Evolutionary conservation across 2,888 invertebrate species (phyloP), one percentile per base, ranked within the genome.

Genomic region (Cephalotes varians): DNA sequence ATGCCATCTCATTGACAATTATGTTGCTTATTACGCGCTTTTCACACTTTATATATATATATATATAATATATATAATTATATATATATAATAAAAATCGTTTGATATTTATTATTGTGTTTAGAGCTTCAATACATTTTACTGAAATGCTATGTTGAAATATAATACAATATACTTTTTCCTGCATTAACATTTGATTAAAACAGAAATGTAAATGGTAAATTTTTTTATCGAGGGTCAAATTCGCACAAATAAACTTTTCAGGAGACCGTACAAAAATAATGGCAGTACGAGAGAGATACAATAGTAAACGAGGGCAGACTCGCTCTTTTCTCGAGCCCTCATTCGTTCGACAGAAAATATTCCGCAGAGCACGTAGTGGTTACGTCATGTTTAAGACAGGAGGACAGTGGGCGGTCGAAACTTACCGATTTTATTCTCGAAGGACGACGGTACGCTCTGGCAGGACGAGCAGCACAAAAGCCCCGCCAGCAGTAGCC

Each of bases 381-480:
- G 34, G 71, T 76, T 31, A 54, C 54, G 31, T 77, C 51, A 54
- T 31, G 49, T 67, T 12, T 69, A 54, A 44, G 5, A 44, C 40
- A 49, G 37, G 6, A 76, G 18, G 40, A 12, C 21, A 21, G 21
- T 51, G 25, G 28, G 67, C n/a, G 49, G 12, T 31, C 49, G 7
- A 15, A 28, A 87, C 91, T 90, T 76, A 91, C 91, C 89, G 44
- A 88, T 85, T 74, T 91, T 91, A 81, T 92, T 89, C 77, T 91
- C 92, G 58, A 88, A 87, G 60, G 88, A 81, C 62, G 87, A 82
- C 5, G 88, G 64, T 34, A 56, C 83, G 74, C 82, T 85, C 65
- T 86, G 89, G 64, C 88, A 86, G 47, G 86, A 83, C 21, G 81
- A 83, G 47, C 72, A 80, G 69, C 82, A 89, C n/a, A 90, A 31